phyloP scores from a whole-genome alignment of 2,113 vertebrate genomes.

The Felis chaus region DNA sequence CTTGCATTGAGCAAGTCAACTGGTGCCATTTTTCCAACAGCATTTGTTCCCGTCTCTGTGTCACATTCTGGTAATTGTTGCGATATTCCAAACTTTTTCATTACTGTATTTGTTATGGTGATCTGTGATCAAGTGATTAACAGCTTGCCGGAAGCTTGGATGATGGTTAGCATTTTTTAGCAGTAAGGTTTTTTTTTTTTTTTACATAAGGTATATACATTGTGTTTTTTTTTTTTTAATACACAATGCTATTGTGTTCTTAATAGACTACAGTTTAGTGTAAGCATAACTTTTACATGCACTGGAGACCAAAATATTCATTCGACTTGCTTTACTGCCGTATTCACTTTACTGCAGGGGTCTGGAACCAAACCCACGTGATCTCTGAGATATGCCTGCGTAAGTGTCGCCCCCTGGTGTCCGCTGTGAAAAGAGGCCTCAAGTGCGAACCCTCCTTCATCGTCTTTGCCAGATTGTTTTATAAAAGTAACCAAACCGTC shows the following conservation, averaged over 20 bases:
- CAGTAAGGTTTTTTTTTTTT: neutral
- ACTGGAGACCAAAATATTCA: neutral
- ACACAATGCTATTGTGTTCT: neutral
- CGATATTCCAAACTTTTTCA: neutral
- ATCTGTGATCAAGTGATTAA: neutral
- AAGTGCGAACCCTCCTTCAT: neutral
- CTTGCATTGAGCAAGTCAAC: neutral
- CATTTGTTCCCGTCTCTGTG: neutral
- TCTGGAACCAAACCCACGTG: neutral
- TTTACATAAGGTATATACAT: neutral
- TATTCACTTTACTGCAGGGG: neutral
- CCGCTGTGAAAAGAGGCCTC: neutral
- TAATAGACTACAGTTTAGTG: neutral
- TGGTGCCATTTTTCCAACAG: neutral
- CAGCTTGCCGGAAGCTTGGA: neutral
- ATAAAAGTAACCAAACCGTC: neutral
- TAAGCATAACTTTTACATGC: neutral
- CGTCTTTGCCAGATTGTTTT: neutral
- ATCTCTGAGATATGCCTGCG: neutral
- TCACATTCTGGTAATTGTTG: neutral
- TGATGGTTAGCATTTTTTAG: neutral
- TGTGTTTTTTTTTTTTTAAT: neutral
- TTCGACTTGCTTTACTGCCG: neutral
- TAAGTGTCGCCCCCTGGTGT: constrained; percentile 31
- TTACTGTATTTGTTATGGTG: neutral